Percentiles rank a stretch among this genome's conserved stretches.
These are phyloP conservation scores for Gasteruption jaculator DNA, from an alignment of 2,888 invertebrate genomes.

Conservation along the genomic window DNA sequence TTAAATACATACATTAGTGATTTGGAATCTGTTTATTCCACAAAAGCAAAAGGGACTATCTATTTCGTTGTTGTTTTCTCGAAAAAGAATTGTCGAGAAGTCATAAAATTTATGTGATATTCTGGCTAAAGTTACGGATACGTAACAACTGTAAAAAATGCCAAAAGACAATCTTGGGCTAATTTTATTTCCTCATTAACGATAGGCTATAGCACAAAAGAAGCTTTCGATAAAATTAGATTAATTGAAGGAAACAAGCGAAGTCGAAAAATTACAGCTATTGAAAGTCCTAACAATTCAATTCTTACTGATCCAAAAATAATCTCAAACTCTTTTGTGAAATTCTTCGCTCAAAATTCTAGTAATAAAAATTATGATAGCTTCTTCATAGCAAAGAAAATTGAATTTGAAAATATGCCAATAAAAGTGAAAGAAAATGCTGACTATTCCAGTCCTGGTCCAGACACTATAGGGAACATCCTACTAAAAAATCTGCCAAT, in stretches of 20 bases:
- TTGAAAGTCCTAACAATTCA: not conserved
- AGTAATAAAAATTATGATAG: not conserved
- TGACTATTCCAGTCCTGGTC: conserved; percentile 12
- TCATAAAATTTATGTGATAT: no score
- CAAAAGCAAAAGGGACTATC: no score
- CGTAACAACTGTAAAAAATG: not conserved
- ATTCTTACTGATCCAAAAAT: not conserved
- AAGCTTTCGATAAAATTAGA: conserved; percentile 7
- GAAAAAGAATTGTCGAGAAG: no score
- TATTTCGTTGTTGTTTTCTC: no score
- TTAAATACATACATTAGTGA: no score
- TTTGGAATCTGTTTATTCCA: no score
- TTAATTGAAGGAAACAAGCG: conserved; percentile 5
- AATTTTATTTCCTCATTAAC: not conserved
- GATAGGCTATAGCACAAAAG: no score
- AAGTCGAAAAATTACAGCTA: not conserved
- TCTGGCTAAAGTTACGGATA: no score
- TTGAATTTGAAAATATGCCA: not conserved
- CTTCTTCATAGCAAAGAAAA: not conserved
- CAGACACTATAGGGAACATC: conserved; percentile 15
- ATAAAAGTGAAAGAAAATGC: not conserved
- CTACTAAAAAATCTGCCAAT: conserved; percentile 18
- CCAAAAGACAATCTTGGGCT: not conserved
- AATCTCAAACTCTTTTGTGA: conserved; percentile 6
- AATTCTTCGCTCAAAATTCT: conserved; percentile 5